These are phyloP conservation scores for Heliothis virescens DNA, from an alignment of 1,140 invertebrate species.

Conservation along the genomic window DNA sequence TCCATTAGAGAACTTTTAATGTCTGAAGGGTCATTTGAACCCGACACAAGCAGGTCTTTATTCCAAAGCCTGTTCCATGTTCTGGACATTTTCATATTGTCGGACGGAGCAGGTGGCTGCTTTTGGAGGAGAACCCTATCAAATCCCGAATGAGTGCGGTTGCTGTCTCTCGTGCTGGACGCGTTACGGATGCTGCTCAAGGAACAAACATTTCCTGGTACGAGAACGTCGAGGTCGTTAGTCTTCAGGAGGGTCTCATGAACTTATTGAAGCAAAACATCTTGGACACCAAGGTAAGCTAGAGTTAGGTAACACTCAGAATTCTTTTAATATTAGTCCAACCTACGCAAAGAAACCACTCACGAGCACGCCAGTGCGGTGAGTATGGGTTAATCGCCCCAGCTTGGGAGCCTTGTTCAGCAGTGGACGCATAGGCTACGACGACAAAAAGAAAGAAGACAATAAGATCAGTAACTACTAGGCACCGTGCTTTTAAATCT, in stretches of 20 bases:
- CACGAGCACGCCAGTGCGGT: too few relatives aligned
- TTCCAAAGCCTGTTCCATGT: constrained; percentile 53
- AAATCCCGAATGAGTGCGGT: constrained; percentile 48
- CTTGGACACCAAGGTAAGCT: constrained; percentile 56
- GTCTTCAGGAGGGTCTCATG: constrained; percentile 52
- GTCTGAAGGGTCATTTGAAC: constrained; percentile 51
- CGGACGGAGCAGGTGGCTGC: constrained; percentile 47
- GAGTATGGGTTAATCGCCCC: too few relatives aligned
- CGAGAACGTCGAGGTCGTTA: constrained; percentile 58
- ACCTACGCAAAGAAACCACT: too few relatives aligned
- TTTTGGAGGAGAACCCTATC: constrained; percentile 45
- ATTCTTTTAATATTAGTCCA: neutral
- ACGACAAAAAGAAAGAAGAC: too few relatives aligned
- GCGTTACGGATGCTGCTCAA: constrained; percentile 54
- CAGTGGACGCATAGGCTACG: too few relatives aligned
- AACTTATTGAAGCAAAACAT: constrained; percentile 57
- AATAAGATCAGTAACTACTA: too few relatives aligned
- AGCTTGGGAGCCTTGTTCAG: too few relatives aligned
- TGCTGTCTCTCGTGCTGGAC: constrained; percentile 51
- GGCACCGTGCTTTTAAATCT: too few relatives aligned
- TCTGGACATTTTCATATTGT: constrained; percentile 47
- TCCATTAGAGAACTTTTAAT: constrained; percentile 49
- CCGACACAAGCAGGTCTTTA: constrained; percentile 51
- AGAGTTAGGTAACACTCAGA: too few relatives aligned
- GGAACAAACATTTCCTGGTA: constrained; percentile 62